phyloP scores from a whole-genome alignment of 2,797 vertebrate species.

The Cirrhinus molitorella region DNA sequence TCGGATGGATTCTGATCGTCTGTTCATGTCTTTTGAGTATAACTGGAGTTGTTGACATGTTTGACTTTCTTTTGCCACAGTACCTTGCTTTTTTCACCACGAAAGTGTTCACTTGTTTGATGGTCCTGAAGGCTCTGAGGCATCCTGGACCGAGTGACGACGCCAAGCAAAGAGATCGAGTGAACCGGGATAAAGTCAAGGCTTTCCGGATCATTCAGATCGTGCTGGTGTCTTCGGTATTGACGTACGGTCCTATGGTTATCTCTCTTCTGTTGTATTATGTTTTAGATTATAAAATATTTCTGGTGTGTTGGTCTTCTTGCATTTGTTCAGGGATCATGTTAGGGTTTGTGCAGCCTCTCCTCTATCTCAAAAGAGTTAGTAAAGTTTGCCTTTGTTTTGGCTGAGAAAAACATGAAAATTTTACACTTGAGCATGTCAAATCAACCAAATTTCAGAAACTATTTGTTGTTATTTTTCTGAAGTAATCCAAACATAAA shows the following conservation, averaged over 20 bases:
- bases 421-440: too few species aligned
- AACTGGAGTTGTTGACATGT: too few species aligned
- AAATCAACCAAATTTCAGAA: too few species aligned
- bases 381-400: not conserved
- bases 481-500: too few species aligned
- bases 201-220: slow-evolving; percentile 35
- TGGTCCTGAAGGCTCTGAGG: slow-evolving; percentile 19
- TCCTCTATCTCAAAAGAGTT: not conserved
- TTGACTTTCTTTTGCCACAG: not conserved
- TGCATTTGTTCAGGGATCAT: not conserved
- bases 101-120: not conserved
- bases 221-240: not conserved
- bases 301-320: not conserved
- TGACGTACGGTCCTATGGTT: not conserved
- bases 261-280: not conserved
- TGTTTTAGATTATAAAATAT: not conserved
- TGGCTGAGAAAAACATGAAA: too few species aligned
- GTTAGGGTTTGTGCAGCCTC: not conserved
- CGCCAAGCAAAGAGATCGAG: not conserved
- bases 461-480: too few species aligned
- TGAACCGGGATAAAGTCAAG: slow-evolving; percentile 22
- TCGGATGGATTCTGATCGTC: slow-evolving; percentile 8
- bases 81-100: not conserved
- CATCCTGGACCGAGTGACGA: slow-evolving; percentile 1
- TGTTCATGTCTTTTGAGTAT: not conserved